Conservation (phyloP, 2,113 vertebrate genomes). For the Vulpes ferrilata region DNA sequence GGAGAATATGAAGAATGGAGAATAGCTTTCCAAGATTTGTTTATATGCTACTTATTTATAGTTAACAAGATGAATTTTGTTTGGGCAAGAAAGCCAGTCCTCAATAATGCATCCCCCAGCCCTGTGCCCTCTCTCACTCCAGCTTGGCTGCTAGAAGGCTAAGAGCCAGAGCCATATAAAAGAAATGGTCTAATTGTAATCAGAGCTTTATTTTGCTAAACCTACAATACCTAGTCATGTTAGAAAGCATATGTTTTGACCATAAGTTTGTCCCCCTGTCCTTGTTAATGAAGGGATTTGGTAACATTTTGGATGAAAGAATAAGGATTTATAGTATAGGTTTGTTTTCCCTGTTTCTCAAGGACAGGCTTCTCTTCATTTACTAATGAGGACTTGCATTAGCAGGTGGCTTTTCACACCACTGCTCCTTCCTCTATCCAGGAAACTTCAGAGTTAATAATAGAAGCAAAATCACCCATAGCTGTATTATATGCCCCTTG, state of each 20-base stretch:
- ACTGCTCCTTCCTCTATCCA: conserved; percentile 4
- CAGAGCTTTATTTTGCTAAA: conserved; percentile 13
- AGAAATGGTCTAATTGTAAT: background rate
- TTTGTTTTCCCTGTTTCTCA: background rate
- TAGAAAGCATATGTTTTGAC: background rate
- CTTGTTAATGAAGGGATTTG: background rate
- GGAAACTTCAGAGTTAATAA: conserved; percentile 44
- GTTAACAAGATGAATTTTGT: conserved; percentile 5
- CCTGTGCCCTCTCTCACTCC: background rate
- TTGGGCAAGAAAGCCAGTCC: background rate
- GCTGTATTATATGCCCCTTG: background rate
- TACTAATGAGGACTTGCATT: background rate
- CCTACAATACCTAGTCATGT: background rate
- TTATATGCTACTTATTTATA: background rate
- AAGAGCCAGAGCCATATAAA: background rate
- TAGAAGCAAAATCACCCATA: background rate
- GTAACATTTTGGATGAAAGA: conserved; percentile 1
- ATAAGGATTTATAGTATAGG: background rate
- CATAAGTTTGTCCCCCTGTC: background rate
- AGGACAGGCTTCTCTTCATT: background rate
- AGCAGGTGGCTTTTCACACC: background rate
- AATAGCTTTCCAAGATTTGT: background rate
- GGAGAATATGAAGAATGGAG: background rate
- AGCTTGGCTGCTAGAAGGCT: background rate
- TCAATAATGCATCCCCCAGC: background rate